Evolutionary conservation across 2,113 vertebrate species (phyloP).

Genomic region (Ovis aries): ARS-UI_Ramb_v3.0 NC_056080.1:57767001-57767500

Average conservation of each 20-base stretch:
- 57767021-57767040: slow-evolving; percentile 28
- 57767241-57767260: background rate
- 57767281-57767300: background rate
- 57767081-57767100: background rate
- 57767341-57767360: slow-evolving; percentile 21
- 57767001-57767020: background rate
- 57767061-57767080: slow-evolving; percentile 6
- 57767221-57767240: background rate
- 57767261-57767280: background rate
- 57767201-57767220: background rate
- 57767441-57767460: background rate
- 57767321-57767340: background rate
- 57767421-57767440: background rate
- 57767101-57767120: background rate
- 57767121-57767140: background rate
- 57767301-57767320: background rate
- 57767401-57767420: slow-evolving; percentile 11
- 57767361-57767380: background rate
- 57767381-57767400: background rate
- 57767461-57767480: background rate
- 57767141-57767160: background rate
- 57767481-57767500: slow-evolving; percentile 8
- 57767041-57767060: slow-evolving; percentile 25
- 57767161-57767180: background rate
- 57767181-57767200: background rate